Base-by-base conservation (phyloP, 2,113 vertebrate genomes). In the Menidia beryllina region DNA sequence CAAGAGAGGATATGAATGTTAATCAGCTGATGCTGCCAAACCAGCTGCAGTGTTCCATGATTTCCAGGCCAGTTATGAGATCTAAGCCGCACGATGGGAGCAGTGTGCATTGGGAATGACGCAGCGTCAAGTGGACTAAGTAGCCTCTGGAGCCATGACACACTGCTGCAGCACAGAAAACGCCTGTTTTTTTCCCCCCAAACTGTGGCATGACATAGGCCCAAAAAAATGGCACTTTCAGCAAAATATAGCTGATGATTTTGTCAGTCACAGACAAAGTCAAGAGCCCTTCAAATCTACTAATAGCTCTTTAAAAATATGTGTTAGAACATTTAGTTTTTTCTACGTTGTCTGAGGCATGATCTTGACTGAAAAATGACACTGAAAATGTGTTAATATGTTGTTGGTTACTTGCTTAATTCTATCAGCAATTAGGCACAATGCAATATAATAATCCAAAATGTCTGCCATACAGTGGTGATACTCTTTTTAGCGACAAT, bases 21-120 rank as follows among this genome's bases (percentile, higher is more conserved):
- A 88, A 89, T 85, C 58, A 81, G 81, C 59, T 11, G 49, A 51
- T 53, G 66, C 75, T 58, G 77, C 71, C 79, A 75, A 71, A 74
- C 20, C 68, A 69, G 80, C 81, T 84, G 69, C 77, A 73, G 77
- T 12, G 48, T 66, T 82, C 66, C 79, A 83, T 79, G 79, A 52
- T 73, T 85, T 75, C 68, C 77, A 79, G 79, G 72, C 49, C 48
- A 19, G 79, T 82, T 66, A 75, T 77, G 75, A 81, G 72, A 76
- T 77, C 55, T 67, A 36, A 85, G 55, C 67, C 63, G 25, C 49
- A 49, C 49, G 27, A 59, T 62, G 68, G 73, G 73, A 74, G 72
- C 74, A 69, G 67, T 12, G 6, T 60, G 56, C 68, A 76, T 71
- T 34, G 66, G 72, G 64, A 75, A 25, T 53, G 81, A 77, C 52